These are phyloP conservation scores for Eleutherodactylus coqui DNA, from an alignment of 2,797 vertebrate genomes.

Conservation along the genomic window DNA sequence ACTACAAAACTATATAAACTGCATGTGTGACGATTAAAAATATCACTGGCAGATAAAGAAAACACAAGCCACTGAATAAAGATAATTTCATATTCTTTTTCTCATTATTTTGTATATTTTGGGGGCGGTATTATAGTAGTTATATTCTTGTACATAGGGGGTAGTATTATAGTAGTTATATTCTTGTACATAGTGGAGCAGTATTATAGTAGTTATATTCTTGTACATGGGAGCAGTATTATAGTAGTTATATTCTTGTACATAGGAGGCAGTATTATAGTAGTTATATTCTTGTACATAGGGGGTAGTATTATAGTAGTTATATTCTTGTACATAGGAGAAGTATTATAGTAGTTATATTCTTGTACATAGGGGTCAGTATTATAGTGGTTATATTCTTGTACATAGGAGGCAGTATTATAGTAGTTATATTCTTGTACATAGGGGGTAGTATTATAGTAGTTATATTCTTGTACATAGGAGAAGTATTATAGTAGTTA, in stretches of 20 bases:
- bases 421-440: conserved; percentile 5
- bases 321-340: no score
- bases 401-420: neutral
- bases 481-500: neutral
- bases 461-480: conserved; percentile 4
- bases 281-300: no score
- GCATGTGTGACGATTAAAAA: neutral
- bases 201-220: no score
- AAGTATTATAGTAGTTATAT: no score
- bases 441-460: neutral
- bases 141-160: neutral
- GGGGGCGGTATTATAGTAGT: neutral
- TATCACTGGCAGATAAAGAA: neutral
- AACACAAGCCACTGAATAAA: neutral
- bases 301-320: no score
- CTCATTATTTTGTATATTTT: neutral
- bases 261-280: no score
- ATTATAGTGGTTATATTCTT: neutral
- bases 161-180: no score
- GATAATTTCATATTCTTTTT: neutral
- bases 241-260: neutral
- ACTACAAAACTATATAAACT: neutral
- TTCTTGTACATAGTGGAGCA: no score
- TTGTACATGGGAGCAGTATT: neutral
- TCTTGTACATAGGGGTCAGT: neutral